Evolutionary conservation across 2,797 vertebrate species (phyloP).

Genomic region (Liparis tanakae): DNA sequence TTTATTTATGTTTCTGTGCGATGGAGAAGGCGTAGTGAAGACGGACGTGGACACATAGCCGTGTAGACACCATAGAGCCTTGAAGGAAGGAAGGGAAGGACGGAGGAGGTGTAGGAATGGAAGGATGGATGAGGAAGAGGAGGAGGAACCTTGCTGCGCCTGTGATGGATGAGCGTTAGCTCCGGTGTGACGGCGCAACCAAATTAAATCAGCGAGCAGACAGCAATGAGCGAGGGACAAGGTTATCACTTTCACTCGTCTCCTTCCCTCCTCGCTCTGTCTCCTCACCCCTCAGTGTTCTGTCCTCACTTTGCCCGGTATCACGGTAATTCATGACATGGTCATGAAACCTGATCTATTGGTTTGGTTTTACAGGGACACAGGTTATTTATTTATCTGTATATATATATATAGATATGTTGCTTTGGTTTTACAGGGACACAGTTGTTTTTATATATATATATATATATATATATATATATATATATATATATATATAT

Average conservation of each 20-base stretch:
- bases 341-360: not conserved
- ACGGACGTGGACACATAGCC: conserved; percentile 26
- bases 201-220: conserved; percentile 81
- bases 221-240: conserved; percentile 79
- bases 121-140: conserved; percentile 34
- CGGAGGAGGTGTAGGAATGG: conserved; percentile 16
- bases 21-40: conserved; percentile 15
- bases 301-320: conserved; percentile 39
- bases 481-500: too few species aligned
- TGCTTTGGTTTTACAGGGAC: too few species aligned
- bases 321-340: not conserved
- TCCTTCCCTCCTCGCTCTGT: not conserved
- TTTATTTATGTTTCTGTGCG: not conserved
- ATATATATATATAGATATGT: too few species aligned
- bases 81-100: conserved; percentile 25
- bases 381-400: not conserved
- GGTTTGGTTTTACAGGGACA: not conserved
- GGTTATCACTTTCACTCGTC: conserved; percentile 72
- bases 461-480: too few species aligned
- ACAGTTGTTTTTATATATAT: too few species aligned
- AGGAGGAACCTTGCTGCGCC: conserved; percentile 48
- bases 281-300: conserved; percentile 34
- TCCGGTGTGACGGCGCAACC: conserved; percentile 77
- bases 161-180: conserved; percentile 78
- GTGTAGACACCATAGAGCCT: conserved; percentile 19